Conservation (phyloP, 2,888 invertebrate genomes). For the Cephonodes hylas region DNA sequence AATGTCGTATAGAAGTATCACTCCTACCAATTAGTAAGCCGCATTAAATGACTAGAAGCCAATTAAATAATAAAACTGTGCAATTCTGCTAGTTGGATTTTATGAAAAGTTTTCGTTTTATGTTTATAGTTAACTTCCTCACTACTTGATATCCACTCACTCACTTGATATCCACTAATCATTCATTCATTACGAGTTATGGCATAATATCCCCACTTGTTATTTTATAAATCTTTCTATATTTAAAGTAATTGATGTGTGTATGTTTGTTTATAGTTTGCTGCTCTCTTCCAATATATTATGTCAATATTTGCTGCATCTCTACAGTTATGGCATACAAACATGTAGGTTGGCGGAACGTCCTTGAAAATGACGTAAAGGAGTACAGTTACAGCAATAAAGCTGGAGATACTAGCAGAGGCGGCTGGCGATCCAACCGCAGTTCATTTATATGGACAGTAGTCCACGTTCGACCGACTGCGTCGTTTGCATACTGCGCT, state of each 20-base stretch:
- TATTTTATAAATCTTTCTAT: too few species aligned
- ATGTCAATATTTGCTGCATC: slow-evolving; percentile 1
- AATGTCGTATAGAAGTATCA: too few species aligned
- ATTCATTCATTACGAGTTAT: too few species aligned
- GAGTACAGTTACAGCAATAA: slow-evolving; percentile 34
- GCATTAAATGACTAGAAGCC: too few species aligned
- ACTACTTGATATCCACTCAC: too few species aligned
- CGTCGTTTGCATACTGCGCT: slow-evolving; percentile 2
- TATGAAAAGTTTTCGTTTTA: not conserved
- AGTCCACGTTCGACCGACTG: slow-evolving; percentile 1
- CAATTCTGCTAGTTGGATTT: not conserved
- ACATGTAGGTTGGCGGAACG: slow-evolving; percentile 29
- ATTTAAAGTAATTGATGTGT: too few species aligned
- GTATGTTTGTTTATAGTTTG: not conserved
- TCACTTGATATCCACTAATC: too few species aligned
- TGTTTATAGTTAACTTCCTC: too few species aligned
- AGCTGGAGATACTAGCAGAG: slow-evolving; percentile 20
- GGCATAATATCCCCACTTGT: too few species aligned
- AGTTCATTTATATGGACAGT: slow-evolving; percentile 7
- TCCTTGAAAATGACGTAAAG: slow-evolving; percentile 47
- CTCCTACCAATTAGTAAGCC: too few species aligned
- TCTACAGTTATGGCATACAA: slow-evolving; percentile 14
- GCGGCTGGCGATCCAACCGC: not conserved
- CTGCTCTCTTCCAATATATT: not conserved
- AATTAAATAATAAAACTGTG: not conserved